phyloP scores from a whole-genome alignment of 2,113 vertebrate genomes.

The Mustelus asterias region DNA sequence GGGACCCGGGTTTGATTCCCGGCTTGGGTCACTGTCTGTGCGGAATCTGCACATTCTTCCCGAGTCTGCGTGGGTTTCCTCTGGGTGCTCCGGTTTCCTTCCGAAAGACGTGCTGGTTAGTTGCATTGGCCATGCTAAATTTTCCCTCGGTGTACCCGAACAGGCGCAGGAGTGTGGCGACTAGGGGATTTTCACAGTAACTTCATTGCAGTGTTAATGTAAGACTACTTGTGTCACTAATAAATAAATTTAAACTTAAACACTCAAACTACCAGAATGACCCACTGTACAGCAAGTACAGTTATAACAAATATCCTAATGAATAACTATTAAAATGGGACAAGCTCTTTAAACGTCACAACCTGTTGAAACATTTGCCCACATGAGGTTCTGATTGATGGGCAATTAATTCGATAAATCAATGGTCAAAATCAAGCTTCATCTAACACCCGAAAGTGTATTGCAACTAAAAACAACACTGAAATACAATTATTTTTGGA shows the following conservation, averaged over 20 bases:
- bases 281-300: background rate
- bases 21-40: no score
- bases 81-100: no score
- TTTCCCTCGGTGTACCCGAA: no score
- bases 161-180: no score
- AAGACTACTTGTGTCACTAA: background rate
- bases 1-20: no score
- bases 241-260: no score
- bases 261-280: background rate
- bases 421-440: background rate
- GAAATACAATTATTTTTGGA: background rate
- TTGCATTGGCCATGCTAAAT: no score
- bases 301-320: background rate
- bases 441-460: background rate
- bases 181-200: no score
- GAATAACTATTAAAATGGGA: background rate
- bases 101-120: no score
- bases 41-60: no score
- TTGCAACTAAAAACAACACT: background rate
- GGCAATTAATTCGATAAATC: background rate
- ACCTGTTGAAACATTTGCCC: background rate
- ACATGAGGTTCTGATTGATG: background rate
- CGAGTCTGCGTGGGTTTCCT: no score
- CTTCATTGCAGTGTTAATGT: no score
- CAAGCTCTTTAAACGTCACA: background rate